phyloP scores from a whole-genome alignment of 1,140 invertebrate species.

The Bombus cullumanus region DNA sequence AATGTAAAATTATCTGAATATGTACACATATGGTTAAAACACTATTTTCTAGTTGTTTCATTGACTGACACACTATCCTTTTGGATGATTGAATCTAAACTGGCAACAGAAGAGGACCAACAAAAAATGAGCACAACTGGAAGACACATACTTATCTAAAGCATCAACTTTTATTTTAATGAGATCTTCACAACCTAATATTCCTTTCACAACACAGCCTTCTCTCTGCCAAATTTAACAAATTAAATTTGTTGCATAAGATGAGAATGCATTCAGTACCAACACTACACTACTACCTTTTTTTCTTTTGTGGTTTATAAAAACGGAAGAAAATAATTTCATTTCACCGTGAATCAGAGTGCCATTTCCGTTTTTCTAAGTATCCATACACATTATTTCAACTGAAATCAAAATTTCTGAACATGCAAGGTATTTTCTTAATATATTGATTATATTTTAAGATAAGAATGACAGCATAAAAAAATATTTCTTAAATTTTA shows the following conservation, averaged over 20 bases:
- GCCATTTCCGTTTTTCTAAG: constrained; percentile 66
- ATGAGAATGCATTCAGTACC: constrained; percentile 70
- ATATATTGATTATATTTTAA: constrained; percentile 33
- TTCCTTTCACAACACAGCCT: constrained; percentile 49
- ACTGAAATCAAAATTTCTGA: constrained; percentile 67
- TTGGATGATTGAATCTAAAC: background rate
- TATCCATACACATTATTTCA: constrained; percentile 29
- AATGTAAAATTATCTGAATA: constrained; percentile 51
- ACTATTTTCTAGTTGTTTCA: constrained; percentile 27
- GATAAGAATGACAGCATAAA: constrained; percentile 33
- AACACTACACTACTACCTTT: constrained; percentile 8
- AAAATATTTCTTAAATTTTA: constrained; percentile 42
- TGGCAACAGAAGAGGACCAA: background rate
- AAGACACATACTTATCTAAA: constrained; percentile 33
- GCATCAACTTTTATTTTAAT: constrained; percentile 4
- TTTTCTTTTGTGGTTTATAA: constrained; percentile 33
- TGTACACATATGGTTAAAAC: constrained; percentile 38
- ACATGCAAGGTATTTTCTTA: constrained; percentile 32
- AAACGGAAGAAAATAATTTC: constrained; percentile 53
- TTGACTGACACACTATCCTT: constrained; percentile 26
- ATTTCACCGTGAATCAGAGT: constrained; percentile 75
- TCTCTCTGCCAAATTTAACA: constrained; percentile 80
- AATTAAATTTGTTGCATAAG: constrained; percentile 78
- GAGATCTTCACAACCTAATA: background rate
- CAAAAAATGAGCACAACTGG: background rate